Evolutionary conservation across 2,888 invertebrate genomes (phyloP).

Genomic region (Pecten maximus): DNA sequence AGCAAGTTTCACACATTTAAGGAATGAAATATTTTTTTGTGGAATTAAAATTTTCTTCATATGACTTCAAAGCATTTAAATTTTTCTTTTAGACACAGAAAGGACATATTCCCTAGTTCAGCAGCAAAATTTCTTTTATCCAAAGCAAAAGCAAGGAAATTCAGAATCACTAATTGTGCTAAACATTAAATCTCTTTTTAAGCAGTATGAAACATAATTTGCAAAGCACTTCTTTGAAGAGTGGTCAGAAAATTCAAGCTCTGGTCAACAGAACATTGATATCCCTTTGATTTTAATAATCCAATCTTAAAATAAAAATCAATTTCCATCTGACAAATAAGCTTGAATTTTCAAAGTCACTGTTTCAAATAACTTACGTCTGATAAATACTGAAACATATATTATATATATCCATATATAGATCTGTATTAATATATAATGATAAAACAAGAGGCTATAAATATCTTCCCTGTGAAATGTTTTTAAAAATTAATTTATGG

Average conservation of each 20-base stretch:
- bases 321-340: background rate
- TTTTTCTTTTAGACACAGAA: background rate
- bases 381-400: background rate
- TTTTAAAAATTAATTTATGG: too few relatives aligned
- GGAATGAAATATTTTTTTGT: background rate
- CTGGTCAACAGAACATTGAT: background rate
- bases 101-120: background rate
- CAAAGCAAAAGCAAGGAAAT: background rate
- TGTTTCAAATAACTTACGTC: conserved; percentile 11
- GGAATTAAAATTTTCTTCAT: background rate
- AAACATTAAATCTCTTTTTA: background rate
- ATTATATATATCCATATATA: background rate
- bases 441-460: too few relatives aligned
- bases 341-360: background rate
- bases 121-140: background rate
- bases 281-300: background rate
- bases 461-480: too few relatives aligned
- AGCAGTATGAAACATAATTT: conserved; percentile 12
- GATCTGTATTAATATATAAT: background rate
- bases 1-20: background rate
- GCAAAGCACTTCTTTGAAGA: background rate
- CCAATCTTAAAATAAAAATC: background rate
- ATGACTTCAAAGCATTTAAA: background rate
- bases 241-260: background rate
- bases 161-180: background rate